These are phyloP conservation scores for Volucella inflata DNA, from an alignment of 2,888 invertebrate species.

Conservation along the genomic window DNA sequence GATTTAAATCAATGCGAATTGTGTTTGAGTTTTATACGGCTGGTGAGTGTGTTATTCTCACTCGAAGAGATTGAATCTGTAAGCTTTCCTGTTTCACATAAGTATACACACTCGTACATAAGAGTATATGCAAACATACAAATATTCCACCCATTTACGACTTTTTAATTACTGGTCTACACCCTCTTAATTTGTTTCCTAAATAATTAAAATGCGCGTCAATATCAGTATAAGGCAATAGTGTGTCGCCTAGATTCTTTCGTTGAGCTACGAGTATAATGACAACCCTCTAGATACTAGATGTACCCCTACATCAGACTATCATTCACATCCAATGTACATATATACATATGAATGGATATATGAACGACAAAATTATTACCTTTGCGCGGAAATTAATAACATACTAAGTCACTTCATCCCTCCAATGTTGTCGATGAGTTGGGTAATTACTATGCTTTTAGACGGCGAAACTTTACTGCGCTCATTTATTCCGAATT, in stretches of 20 bases:
- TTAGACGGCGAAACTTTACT: slow-evolving; percentile 28
- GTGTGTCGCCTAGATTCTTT: slow-evolving; percentile 38
- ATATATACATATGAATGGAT: slow-evolving; percentile 1
- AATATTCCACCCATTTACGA: slow-evolving; percentile 31
- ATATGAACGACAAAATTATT: slow-evolving; percentile 51
- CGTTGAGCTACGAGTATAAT: slow-evolving; percentile 34
- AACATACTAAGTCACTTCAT: slow-evolving; percentile 18
- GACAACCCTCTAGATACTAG: slow-evolving; percentile 15
- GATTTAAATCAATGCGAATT: too few species aligned
- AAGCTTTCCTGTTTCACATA: slow-evolving; percentile 19
- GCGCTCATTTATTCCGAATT: slow-evolving; percentile 56
- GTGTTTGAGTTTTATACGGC: too few species aligned
- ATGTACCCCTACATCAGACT: slow-evolving; percentile 15
- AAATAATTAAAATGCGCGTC: slow-evolving; percentile 43
- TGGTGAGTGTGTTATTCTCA: too few species aligned
- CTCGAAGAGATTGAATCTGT: too few species aligned
- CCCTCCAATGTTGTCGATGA: too few species aligned
- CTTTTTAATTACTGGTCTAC: slow-evolving; percentile 55
- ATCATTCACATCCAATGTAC: slow-evolving; percentile 25
- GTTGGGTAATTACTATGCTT: slow-evolving; percentile 53
- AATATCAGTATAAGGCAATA: slow-evolving; percentile 52
- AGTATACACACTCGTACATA: slow-evolving; percentile 5
- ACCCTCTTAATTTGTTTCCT: slow-evolving; percentile 52
- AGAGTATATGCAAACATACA: slow-evolving; percentile 23
- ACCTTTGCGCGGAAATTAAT: slow-evolving; percentile 48